Conservation (phyloP, 2,888 invertebrate species). For the Tenthredo livida region DNA sequence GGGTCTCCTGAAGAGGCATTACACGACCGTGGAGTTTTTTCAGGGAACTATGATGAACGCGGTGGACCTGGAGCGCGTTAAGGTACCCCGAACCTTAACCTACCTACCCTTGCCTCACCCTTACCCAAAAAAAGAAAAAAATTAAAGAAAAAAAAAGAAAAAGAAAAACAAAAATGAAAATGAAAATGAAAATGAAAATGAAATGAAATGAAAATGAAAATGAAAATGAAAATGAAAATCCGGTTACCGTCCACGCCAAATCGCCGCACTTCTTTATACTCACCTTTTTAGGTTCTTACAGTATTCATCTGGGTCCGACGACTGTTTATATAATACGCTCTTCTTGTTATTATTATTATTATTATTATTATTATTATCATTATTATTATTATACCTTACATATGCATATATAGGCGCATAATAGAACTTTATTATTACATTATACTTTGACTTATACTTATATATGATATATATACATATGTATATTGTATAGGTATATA, state of each 20-base stretch:
- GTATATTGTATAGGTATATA: constrained; percentile 22
- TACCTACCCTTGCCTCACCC: constrained; percentile 53
- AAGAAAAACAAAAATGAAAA: background rate
- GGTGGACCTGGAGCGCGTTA: constrained; percentile 99
- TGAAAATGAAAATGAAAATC: constrained; percentile 22
- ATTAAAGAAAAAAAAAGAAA: background rate
- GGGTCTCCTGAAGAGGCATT: constrained; percentile 99
- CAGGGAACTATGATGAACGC: constrained; percentile 99
- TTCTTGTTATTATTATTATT: constrained; percentile 56
- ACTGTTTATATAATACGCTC: constrained; percentile 62
- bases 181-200: background rate
- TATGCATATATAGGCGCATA: constrained; percentile 57
- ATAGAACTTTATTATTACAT: constrained; percentile 55
- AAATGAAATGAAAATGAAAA: constrained; percentile 13
- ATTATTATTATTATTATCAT: background rate
- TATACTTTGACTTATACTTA: constrained; percentile 62
- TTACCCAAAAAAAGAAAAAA: background rate
- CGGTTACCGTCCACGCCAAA: constrained; percentile 57
- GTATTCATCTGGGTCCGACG: constrained; percentile 69
- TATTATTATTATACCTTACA: constrained; percentile 55
- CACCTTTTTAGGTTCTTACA: constrained; percentile 67
- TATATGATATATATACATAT: constrained; percentile 29
- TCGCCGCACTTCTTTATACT: constrained; percentile 58
- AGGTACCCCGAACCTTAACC: constrained; percentile 85
- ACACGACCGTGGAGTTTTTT: constrained; percentile 99